phyloP scores from a whole-genome alignment of 2,113 vertebrate species.

The Eudyptes chrysolophus region DNA sequence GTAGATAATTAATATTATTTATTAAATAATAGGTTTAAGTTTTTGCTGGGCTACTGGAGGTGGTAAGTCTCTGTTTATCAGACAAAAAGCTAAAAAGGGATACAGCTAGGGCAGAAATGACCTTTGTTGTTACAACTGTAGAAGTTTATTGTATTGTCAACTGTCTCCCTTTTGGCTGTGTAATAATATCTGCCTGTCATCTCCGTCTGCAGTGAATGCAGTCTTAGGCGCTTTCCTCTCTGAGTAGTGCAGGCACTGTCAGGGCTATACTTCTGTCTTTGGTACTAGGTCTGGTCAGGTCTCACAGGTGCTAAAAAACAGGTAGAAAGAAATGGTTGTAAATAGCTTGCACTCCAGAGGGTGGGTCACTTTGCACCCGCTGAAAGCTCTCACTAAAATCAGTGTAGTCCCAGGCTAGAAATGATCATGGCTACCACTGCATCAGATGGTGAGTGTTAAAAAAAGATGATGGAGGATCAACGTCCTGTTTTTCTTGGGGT shows the following conservation, averaged over 20 bases:
- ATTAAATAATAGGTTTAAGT: neutral
- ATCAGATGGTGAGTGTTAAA: neutral
- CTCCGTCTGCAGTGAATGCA: neutral
- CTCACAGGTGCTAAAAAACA: neutral
- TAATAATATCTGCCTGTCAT: neutral
- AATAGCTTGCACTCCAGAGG: neutral
- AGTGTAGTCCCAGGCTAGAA: neutral
- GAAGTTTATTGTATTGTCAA: neutral
- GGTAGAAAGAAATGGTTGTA: neutral
- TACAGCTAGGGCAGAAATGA: neutral
- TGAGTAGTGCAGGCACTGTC: neutral
- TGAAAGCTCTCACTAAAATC: neutral
- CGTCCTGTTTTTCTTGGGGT: neutral
- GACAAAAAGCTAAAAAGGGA: neutral
- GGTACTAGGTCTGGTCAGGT: neutral
- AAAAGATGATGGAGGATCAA: neutral
- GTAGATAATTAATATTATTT: neutral
- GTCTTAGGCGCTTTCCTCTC: neutral
- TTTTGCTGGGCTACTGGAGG: neutral
- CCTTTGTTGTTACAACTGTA: neutral
- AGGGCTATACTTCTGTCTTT: neutral
- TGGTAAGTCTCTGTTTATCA: neutral
- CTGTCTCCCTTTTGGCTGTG: constrained; percentile 1
- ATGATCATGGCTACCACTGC: neutral
- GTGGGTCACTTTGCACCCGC: neutral